A percentile compares a stretch with the other conserved stretches of the same genome.
Evolutionary conservation across 2,797 vertebrate genomes (phyloP).

Genomic region (Leucoraja ocellata): DNA sequence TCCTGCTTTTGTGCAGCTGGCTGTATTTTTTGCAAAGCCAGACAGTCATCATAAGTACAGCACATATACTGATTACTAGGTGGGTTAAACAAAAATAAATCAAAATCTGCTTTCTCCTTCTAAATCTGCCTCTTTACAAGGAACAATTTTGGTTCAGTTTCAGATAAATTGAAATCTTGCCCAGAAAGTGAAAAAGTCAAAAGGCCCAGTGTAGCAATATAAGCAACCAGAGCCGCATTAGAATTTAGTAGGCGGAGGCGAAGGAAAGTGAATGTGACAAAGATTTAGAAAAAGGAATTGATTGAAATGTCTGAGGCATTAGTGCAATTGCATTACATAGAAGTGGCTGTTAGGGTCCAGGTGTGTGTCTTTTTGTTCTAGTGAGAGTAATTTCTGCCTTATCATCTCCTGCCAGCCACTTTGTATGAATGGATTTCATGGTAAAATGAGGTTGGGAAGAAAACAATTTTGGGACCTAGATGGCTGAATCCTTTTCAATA

Average conservation of each 20-base stretch:
- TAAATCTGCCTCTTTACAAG: not conserved
- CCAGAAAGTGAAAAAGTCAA: conserved; percentile 1
- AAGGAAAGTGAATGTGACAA: conserved; percentile 23
- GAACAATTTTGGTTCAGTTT: not conserved
- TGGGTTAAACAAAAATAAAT: not conserved
- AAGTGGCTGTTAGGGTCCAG: not conserved
- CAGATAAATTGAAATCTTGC: conserved; percentile 23
- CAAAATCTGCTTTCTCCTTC: not conserved
- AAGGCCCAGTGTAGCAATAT: not conserved
- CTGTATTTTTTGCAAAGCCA: not conserved
- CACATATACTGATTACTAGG: not conserved
- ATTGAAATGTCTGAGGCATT: not conserved
- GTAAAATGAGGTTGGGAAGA: not conserved
- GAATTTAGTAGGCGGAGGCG: not conserved
- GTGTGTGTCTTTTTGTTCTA: not conserved
- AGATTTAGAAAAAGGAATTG: not conserved
- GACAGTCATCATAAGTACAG: not conserved
- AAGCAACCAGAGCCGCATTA: not conserved
- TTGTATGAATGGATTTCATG: not conserved
- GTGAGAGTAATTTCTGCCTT: not conserved
- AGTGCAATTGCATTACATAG: not conserved
- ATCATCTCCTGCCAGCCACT: not conserved
- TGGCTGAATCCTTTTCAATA: not conserved
- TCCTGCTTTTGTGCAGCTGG: not conserved
- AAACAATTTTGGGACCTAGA: not conserved